A percentile compares a stretch with the other conserved stretches of the same genome.
Conservation (phyloP, 2,888 invertebrate species). For the Caenorhabditis virilis region DNA sequence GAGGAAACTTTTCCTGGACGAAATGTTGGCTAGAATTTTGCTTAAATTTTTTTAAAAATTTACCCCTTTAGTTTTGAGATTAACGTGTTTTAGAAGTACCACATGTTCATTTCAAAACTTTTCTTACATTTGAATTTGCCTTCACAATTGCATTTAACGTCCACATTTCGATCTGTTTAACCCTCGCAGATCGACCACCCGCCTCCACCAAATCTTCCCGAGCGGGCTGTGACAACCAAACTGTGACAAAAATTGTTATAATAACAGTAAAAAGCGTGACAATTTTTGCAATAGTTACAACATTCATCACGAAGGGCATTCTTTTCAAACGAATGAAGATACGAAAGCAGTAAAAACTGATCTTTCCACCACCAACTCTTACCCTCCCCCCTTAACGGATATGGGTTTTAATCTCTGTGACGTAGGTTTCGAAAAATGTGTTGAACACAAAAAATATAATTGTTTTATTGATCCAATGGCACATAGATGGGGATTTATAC, state of each 20-base stretch:
- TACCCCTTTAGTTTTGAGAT: too few species aligned
- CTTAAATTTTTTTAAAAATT: too few species aligned
- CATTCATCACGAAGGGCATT: neutral
- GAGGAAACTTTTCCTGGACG: too few species aligned
- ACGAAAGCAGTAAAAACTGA: neutral
- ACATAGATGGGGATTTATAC: too few species aligned
- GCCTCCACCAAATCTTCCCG: constrained; percentile 1
- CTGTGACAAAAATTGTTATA: constrained; percentile 5
- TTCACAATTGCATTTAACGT: constrained; percentile 20
- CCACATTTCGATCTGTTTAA: constrained; percentile 15
- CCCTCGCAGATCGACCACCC: constrained; percentile 12
- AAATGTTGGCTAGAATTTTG: too few species aligned
- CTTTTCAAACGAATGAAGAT: neutral
- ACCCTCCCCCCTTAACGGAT: too few species aligned
- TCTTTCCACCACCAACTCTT: neutral
- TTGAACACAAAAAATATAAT: neutral
- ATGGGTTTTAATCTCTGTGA: constrained; percentile 2
- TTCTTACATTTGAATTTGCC: too few species aligned
- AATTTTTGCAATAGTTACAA: neutral
- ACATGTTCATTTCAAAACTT: too few species aligned
- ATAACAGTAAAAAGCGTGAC: constrained; percentile 1
- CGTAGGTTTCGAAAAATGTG: neutral
- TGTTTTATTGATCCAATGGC: neutral
- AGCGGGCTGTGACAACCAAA: constrained; percentile 7
- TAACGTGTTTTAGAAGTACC: too few species aligned